Evolutionary conservation across 1,140 invertebrate species (phyloP).

Genomic region (Copidosoma floridanum): DNA sequence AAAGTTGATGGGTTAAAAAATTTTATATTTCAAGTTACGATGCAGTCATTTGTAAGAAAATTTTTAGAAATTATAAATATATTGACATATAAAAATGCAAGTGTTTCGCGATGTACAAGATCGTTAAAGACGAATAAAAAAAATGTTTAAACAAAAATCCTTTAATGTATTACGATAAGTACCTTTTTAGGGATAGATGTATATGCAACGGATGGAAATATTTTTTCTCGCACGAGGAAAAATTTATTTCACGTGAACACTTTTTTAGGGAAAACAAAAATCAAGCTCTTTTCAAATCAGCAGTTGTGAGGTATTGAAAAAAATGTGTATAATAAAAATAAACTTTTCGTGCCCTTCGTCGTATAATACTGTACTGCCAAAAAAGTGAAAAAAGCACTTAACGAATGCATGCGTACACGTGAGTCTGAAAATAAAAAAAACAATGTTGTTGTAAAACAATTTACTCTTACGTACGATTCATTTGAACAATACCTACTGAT

Average conservation of each 20-base stretch:
- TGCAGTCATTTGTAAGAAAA: slow-evolving; percentile 27
- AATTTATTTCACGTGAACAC: background rate
- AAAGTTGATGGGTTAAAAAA: slow-evolving; percentile 7
- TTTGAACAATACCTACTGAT: background rate
- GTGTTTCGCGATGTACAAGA: slow-evolving; percentile 5
- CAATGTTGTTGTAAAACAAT: background rate
- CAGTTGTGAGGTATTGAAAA: background rate
- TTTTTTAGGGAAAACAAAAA: background rate
- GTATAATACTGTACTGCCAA: slow-evolving; percentile 14
- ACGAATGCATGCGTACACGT: background rate
- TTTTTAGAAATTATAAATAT: slow-evolving; percentile 26
- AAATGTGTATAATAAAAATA: slow-evolving; percentile 19
- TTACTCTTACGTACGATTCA: background rate
- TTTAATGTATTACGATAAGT: slow-evolving; percentile 7
- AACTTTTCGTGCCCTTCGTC: background rate
- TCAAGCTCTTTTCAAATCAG: background rate
- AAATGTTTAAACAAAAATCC: background rate
- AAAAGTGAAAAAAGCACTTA: background rate
- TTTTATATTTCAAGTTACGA: slow-evolving; percentile 25
- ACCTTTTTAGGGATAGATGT: background rate
- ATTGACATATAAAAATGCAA: slow-evolving; percentile 9
- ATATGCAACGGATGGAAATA: background rate
- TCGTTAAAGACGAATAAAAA: background rate
- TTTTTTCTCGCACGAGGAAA: background rate
- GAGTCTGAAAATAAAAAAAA: background rate